A percentile compares a stretch with the other conserved stretches of the same genome.
phyloP scores from a whole-genome alignment of 2,113 vertebrate species.

The Pseudonaja textilis region DNA sequence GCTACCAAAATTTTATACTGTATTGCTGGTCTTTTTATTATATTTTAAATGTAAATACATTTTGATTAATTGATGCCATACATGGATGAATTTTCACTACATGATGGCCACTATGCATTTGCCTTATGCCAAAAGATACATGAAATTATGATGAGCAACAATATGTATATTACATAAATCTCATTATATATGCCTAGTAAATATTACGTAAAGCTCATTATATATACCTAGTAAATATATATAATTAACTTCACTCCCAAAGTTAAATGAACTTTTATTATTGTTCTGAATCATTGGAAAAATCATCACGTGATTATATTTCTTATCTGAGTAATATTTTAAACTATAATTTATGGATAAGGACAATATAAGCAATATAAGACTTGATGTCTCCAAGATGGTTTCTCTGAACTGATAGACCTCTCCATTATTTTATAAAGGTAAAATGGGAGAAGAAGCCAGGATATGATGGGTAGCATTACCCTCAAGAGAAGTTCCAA shows the following conservation, averaged over 20 bases:
- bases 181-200: neutral
- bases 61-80: neutral
- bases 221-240: neutral
- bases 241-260: neutral
- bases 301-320: neutral
- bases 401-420: neutral
- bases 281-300: neutral
- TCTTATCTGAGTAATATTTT: neutral
- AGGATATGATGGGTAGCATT: neutral
- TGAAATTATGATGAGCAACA: neutral
- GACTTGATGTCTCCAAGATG: neutral
- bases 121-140: neutral
- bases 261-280: neutral
- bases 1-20: neutral
- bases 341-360: neutral
- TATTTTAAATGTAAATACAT: neutral
- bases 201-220: neutral
- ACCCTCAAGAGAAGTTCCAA: neutral
- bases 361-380: neutral
- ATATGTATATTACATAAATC: neutral
- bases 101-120: neutral
- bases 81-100: neutral
- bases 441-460: neutral
- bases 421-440: neutral
- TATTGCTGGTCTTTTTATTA: neutral